Conservation (phyloP, 2,888 invertebrate species). For the Drosophila paramelanica region DNA sequence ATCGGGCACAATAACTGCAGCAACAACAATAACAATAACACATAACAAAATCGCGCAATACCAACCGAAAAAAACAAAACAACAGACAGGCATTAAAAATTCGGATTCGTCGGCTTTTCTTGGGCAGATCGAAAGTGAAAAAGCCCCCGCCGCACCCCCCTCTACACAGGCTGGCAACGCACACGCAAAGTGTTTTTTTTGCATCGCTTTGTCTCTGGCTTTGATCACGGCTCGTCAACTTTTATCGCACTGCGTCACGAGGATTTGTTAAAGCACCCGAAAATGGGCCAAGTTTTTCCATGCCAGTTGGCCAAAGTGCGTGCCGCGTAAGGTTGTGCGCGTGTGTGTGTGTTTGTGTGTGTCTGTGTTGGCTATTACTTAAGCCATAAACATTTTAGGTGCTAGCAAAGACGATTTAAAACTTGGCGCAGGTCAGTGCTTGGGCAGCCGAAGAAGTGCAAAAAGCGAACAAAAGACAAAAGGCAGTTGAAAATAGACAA, state of each 20-base stretch:
- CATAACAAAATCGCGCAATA: conserved; percentile 72
- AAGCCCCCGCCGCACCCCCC: not conserved
- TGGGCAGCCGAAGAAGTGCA: not conserved
- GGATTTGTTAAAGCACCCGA: conserved; percentile 39
- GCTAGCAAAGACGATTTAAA: conserved; percentile 15
- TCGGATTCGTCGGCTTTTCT: conserved; percentile 17
- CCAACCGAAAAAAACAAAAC: conserved; percentile 17
- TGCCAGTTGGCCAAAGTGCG: conserved; percentile 75
- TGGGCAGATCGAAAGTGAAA: conserved; percentile 61
- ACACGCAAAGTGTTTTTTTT: conserved; percentile 48
- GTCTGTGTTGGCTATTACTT: conserved; percentile 29
- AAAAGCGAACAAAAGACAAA: not conserved
- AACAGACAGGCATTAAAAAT: conserved; percentile 21
- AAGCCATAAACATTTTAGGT: conserved; percentile 12
- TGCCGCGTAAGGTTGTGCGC: conserved; percentile 34
- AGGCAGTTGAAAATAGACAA: conserved; percentile 9
- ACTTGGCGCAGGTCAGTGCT: conserved; percentile 64
- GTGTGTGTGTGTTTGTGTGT: conserved; percentile 42
- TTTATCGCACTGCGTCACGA: conserved; percentile 46
- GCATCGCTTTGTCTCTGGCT: conserved; percentile 36
- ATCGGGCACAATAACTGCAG: conserved; percentile 43
- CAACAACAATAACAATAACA: not conserved
- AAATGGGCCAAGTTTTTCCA: conserved; percentile 67
- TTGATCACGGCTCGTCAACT: conserved; percentile 70
- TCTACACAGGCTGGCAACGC: not conserved